A percentile compares a stretch with the other conserved stretches of the same genome.
phyloP scores from a whole-genome alignment of 1,140 invertebrate species.

The Paraescarpia echinospica region DNA sequence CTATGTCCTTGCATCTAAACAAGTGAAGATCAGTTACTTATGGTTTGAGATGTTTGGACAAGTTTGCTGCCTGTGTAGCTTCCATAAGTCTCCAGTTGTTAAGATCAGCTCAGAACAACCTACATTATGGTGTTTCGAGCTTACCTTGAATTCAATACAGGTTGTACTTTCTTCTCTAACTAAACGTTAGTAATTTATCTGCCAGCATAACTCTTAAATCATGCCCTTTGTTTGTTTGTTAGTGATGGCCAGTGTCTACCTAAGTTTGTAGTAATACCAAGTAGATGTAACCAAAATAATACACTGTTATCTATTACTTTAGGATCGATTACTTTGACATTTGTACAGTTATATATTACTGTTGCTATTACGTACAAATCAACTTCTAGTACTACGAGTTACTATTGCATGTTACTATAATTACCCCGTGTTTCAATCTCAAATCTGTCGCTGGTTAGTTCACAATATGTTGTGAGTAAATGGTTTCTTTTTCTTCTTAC shows the following conservation, averaged over 20 bases:
- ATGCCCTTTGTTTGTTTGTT: not conserved
- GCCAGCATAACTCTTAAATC: not conserved
- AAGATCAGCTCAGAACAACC: not conserved
- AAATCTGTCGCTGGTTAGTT: not conserved
- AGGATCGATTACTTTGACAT: too few relatives aligned
- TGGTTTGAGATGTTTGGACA: not conserved
- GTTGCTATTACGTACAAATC: too few relatives aligned
- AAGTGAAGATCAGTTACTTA: not conserved
- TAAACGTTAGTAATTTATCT: not conserved
- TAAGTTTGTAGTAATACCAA: too few relatives aligned
- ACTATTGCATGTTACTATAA: not conserved
- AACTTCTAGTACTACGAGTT: too few relatives aligned
- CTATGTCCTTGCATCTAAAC: not conserved
- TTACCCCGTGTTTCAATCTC: not conserved
- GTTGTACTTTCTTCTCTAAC: not conserved
- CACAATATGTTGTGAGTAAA: not conserved
- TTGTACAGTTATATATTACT: too few relatives aligned
- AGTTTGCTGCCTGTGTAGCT: not conserved
- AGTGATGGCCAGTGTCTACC: not conserved
- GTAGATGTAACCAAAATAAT: too few relatives aligned
- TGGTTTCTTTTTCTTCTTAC: not conserved
- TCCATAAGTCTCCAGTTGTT: not conserved
- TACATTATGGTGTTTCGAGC: not conserved
- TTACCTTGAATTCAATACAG: not conserved
- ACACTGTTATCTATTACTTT: too few relatives aligned